Base-by-base conservation (phyloP, 2,888 invertebrate species). In the Mythimna impura region DNA sequence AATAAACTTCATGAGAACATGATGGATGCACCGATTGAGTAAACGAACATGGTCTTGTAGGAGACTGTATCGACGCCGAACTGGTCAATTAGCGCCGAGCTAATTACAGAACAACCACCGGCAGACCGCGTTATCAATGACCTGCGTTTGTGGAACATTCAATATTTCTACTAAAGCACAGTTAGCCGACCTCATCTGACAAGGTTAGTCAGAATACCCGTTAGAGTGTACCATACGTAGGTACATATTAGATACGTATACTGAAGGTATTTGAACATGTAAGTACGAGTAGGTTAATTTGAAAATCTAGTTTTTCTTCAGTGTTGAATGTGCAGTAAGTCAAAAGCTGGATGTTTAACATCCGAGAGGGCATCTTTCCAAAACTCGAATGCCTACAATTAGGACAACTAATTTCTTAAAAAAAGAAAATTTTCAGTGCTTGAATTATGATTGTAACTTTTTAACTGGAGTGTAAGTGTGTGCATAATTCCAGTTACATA, bases 81-180 rank as follows among this genome's bases (percentile, higher is more conserved):
- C 47, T 68, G 8, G 17, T 30, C 47, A 36, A 50, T 71, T 71
- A 58, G 14, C 71, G 20, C 25, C 8, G 5, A 25, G n/a, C 40
- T 58, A 71, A 58, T 58, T 12, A 60, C n/a, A 60, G 58, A 70
- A 20, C 50, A 40, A 58, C n/a, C 71, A 40, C 25, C 36, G 25
- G 55, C 36, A 17, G 73, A 47, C 36, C 36, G 47, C 25, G 36
- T 17, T 36, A 9, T 47, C 10, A n/a, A 25, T 47, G 54, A 73
- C 47, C 55, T 54, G n/a, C 25, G 73, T 55, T 22, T 61, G 25
- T 10, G 43, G 43, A 61, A 25, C 34, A 61, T 20, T 10, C 25
- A 10, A 22, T 54, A 57, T 34, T 34, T 9, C 20, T 34, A 25
- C 47, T 50, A 30, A 34, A 71, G 50, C 12, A 60, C 58, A 40